A percentile compares a stretch with the other conserved stretches of the same genome.
These are phyloP conservation scores for Aix galericulata DNA, from an alignment of 2,113 vertebrate species.

Conservation along the genomic window DNA sequence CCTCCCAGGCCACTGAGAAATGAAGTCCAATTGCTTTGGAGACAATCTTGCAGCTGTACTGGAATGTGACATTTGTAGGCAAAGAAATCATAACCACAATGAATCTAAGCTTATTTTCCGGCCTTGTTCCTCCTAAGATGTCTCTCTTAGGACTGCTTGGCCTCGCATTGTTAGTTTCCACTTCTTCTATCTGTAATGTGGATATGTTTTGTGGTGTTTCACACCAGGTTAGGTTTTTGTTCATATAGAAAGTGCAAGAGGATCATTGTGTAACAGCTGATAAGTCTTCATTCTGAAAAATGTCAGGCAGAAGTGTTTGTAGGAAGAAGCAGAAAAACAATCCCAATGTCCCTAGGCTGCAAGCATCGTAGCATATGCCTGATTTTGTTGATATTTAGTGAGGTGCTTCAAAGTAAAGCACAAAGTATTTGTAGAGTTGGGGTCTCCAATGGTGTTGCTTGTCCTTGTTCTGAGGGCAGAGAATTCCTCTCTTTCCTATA, in stretches of 20 bases:
- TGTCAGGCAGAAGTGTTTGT: not conserved
- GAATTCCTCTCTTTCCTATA: not conserved
- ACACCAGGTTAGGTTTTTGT: not conserved
- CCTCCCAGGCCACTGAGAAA: not conserved
- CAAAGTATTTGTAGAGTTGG: not conserved
- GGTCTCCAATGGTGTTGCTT: not conserved
- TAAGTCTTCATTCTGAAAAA: not conserved
- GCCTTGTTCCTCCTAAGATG: not conserved
- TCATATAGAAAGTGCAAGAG: not conserved
- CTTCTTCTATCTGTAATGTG: not conserved
- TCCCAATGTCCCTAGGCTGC: not conserved
- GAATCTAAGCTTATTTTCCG: not conserved
- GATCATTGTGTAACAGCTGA: not conserved
- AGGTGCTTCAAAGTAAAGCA: not conserved
- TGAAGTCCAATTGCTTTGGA: not conserved
- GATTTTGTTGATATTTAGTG: not conserved
- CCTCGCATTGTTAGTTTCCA: not conserved
- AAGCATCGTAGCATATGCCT: not conserved
- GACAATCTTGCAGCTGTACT: not conserved
- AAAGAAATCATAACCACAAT: not conserved
- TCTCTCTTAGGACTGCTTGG: not conserved
- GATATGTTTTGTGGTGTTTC: rapidly evolving
- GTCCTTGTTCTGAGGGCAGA: not conserved
- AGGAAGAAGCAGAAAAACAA: not conserved
- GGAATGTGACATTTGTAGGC: not conserved